A percentile compares a stretch with the other conserved stretches of the same genome.
phyloP scores from a whole-genome alignment of 2,113 vertebrate genomes.

The Pelobates fuscus region DNA sequence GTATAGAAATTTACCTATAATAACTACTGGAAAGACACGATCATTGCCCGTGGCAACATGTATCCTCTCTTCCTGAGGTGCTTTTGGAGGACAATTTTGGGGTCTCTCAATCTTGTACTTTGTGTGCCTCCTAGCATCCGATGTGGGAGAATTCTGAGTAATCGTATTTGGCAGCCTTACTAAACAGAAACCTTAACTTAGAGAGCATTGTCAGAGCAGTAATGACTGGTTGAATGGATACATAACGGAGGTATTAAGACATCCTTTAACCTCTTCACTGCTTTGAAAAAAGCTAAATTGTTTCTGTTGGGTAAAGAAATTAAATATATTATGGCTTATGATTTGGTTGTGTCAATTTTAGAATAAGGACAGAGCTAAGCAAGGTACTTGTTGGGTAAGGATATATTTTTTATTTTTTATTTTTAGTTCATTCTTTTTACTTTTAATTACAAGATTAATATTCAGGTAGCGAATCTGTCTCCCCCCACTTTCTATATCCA shows the following conservation, averaged over 20 bases:
- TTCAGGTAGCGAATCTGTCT: too few relatives aligned
- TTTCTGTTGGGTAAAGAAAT: too few relatives aligned
- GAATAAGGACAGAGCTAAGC: too few relatives aligned
- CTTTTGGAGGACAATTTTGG: conserved; percentile 48
- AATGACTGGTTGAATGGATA: conserved; percentile 10
- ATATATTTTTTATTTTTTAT: too few relatives aligned
- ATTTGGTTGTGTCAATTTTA: too few relatives aligned
- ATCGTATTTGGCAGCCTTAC: conserved; percentile 39
- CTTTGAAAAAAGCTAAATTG: too few relatives aligned
- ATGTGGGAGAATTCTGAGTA: conserved; percentile 37
- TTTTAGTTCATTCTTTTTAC: too few relatives aligned
- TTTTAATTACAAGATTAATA: too few relatives aligned
- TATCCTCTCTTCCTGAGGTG: conserved; percentile 27
- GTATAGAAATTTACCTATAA: conserved; percentile 26
- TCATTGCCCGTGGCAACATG: conserved; percentile 32
- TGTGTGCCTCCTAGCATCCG: conserved; percentile 40
- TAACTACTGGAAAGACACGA: conserved; percentile 12
- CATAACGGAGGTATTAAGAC: not conserved
- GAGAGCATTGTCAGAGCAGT: conserved; percentile 4
- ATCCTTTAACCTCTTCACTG: not conserved
- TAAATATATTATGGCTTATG: too few relatives aligned
- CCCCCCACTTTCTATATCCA: too few relatives aligned
- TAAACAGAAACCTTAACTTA: conserved; percentile 33
- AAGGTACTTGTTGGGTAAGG: too few relatives aligned
- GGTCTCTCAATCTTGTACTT: conserved; percentile 42